A percentile compares a stretch with the other conserved stretches of the same genome.
Conservation (phyloP, 1,140 invertebrate genomes). For the Mamestra configurata region DNA sequence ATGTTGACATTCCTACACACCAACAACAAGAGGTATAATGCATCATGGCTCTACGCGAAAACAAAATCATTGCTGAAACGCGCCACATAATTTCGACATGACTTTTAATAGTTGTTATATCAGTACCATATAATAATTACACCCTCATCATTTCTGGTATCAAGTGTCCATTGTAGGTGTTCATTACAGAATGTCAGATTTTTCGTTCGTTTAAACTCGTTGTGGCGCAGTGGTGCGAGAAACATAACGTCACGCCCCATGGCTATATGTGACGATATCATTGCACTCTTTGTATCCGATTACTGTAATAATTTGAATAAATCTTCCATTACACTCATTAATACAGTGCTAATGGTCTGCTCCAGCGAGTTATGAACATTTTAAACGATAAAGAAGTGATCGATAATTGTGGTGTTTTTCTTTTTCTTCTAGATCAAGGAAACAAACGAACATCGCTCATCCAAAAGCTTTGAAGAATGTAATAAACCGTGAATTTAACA, state of each 20-base stretch:
- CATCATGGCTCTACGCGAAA: background rate
- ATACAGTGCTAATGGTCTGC: conserved; percentile 36
- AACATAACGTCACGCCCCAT: conserved; percentile 61
- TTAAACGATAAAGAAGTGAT: background rate
- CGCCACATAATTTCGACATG: background rate
- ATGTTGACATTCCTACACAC: no score
- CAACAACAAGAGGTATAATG: no score
- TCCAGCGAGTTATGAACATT: conserved; percentile 5
- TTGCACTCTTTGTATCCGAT: conserved; percentile 38
- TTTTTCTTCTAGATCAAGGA: background rate
- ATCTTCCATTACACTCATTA: conserved; percentile 46
- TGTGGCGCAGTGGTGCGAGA: conserved; percentile 59
- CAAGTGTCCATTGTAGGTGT: conserved; percentile 58
- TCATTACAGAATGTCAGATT: conserved; percentile 69
- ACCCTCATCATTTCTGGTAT: conserved; percentile 47
- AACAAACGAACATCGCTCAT: background rate
- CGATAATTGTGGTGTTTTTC: background rate
- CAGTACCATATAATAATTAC: background rate
- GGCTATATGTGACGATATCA: conserved; percentile 58
- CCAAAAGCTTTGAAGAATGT: no score
- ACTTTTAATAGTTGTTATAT: background rate
- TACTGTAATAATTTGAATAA: conserved; percentile 48
- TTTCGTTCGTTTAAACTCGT: conserved; percentile 69
- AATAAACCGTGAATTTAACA: no score
- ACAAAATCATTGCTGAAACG: background rate